Conservation (phyloP, 2,797 vertebrate genomes). For the Neoniphon sammara region DNA sequence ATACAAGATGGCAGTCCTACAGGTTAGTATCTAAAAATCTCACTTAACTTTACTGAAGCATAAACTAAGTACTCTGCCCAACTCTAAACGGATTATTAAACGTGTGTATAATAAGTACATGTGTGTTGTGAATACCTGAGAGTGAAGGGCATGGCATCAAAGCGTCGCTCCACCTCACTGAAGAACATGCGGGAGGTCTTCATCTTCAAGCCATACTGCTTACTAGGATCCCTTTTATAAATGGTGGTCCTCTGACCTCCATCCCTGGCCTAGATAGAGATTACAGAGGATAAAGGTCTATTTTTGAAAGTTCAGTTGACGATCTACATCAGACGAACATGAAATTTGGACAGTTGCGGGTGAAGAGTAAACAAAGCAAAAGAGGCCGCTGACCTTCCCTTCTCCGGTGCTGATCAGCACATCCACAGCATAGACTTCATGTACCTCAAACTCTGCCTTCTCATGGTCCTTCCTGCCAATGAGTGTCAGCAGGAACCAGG, state of each 20-base stretch:
- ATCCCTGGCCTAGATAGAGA: conserved; percentile 87
- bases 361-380: not conserved
- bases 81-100: too few species aligned
- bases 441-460: conserved; percentile 97
- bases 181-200: conserved; percentile 98
- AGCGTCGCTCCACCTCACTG: conserved; percentile 96
- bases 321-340: not conserved
- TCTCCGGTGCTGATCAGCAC: conserved; percentile 96
- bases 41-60: not conserved
- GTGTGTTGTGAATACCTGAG: conserved; percentile 83
- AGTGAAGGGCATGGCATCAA: conserved; percentile 97
- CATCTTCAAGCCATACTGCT: conserved; percentile 98
- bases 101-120: not conserved
- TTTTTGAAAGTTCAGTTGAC: not conserved
- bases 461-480: conserved; percentile 94
- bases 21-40: not conserved
- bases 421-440: conserved; percentile 98
- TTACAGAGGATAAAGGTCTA: accelerated
- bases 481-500: not conserved
- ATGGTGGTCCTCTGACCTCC: conserved; percentile 96
- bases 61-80: not conserved
- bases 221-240: conserved; percentile 95
- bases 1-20: too few species aligned
- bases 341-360: not conserved
- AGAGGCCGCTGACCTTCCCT: conserved; percentile 87